Base-by-base conservation (phyloP, 2,113 vertebrate species). In the Morone chrysops region DNA sequence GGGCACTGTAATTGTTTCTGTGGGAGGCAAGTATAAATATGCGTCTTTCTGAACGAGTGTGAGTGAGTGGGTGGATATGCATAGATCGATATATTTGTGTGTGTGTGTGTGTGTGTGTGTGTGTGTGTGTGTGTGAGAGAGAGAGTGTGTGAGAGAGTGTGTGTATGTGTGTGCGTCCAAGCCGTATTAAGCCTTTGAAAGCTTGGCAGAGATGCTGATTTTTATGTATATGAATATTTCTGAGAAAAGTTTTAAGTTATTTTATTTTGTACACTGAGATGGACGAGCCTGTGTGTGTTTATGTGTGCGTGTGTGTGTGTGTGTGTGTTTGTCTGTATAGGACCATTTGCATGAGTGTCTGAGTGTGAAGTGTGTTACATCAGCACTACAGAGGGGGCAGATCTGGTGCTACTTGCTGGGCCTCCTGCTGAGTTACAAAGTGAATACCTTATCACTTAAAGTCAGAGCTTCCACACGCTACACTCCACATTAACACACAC, bases 371-470 rank as follows among this genome's bases (percentile, higher is more conserved):
- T 79, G 75, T 75, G 70, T 77, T 81, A 65, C 63, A 92, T 85
- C 81, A 82, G 71, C 78, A 76, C 83, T 88, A 80, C 87, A 90
- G 88, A 87, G 76, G 63, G 31, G 38, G 56, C 68, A 87, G 87
- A 91, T 93, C 87, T 82, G 59, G n/a, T 70, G 80, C 89, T 87
- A 62, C 86, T 87, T 68, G 75, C 88, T 53, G 57, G 78, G 53
- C 80, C 85, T 71, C 94, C 93, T 75, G 89, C 92, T 92, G 91
- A 74, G 90, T 85, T 92, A 92, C 91, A 94, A 94, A 94, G 92
- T 92, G 89, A 93, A 94, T 90, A 90, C 90, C 92, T 93, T 94
- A 94, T 95, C 92, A 92, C 89, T 91, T 91, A 85, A 88, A 90
- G 91, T 87, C 90, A 93, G 92, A 83, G 89, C 82, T 91, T 92